Conservation (phyloP, 2,113 vertebrate genomes). For the Hippopotamus amphibius region DNA sequence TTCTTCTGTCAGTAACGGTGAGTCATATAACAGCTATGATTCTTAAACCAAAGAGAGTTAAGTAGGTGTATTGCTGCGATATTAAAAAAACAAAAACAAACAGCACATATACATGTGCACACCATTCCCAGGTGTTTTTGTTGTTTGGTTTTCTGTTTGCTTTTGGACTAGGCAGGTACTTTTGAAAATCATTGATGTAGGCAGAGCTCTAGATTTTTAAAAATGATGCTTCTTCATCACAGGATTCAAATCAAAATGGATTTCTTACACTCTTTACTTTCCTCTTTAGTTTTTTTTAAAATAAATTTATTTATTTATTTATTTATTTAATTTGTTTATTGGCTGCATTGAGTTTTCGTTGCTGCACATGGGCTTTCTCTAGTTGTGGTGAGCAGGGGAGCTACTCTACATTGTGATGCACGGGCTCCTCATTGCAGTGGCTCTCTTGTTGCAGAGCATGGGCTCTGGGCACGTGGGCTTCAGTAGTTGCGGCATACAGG, state of each 20-base stretch:
- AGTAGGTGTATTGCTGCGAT: neutral
- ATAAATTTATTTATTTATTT: too few relatives aligned
- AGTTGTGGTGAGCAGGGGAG: too few relatives aligned
- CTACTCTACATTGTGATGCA: too few relatives aligned
- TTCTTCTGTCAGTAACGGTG: neutral
- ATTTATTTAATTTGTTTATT: too few relatives aligned
- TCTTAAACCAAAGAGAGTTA: neutral
- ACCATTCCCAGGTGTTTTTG: neutral
- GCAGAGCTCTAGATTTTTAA: neutral
- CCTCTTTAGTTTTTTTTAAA: neutral
- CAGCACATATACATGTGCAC: neutral
- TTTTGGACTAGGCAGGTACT: neutral
- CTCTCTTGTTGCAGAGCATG: too few relatives aligned
- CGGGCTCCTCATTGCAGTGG: too few relatives aligned
- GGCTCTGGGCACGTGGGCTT: too few relatives aligned
- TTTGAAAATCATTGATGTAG: conserved; percentile 32
- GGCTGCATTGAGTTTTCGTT: too few relatives aligned
- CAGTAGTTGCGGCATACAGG: too few relatives aligned
- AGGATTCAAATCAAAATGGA: neutral
- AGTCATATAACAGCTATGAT: neutral
- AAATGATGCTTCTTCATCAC: neutral
- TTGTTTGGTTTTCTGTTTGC: neutral
- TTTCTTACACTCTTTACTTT: neutral
- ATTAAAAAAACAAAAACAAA: neutral
- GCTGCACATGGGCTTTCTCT: too few relatives aligned